Evolutionary conservation across 2,888 invertebrate genomes (phyloP).

Genomic region (Ophion costatus): DNA sequence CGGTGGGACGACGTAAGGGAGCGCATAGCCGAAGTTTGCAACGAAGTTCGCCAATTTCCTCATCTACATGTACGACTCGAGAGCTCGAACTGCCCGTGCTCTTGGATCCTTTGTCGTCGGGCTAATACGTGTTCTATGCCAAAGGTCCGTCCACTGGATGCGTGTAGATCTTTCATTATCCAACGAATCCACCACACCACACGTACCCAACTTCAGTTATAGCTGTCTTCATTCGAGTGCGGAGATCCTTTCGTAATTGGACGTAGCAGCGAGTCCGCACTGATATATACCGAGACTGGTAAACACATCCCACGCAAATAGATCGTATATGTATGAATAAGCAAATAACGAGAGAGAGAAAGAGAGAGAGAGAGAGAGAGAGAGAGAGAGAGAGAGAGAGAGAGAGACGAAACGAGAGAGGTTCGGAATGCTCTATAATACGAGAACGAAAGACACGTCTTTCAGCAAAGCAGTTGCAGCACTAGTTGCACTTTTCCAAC

Average conservation of each 20-base stretch:
- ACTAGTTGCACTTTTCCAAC: constrained; percentile 53
- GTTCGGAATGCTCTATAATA: constrained; percentile 2
- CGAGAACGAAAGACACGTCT: constrained; percentile 28
- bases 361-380: constrained; percentile 79
- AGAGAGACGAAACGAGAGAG: constrained; percentile 65
- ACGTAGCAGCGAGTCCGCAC: constrained; percentile 3
- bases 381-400: constrained; percentile 79
- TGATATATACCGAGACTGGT: constrained; percentile 13
- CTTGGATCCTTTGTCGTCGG: neutral
- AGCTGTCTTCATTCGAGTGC: constrained; percentile 1
- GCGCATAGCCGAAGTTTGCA: constrained; percentile 35
- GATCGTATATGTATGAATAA: constrained; percentile 66
- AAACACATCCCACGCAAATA: neutral
- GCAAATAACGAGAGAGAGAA: constrained; percentile 76
- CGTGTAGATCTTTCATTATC: constrained; percentile 32
- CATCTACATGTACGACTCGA: constrained; percentile 37
- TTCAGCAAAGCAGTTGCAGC: constrained; percentile 28
- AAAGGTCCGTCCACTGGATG: constrained; percentile 4
- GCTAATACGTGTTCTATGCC: constrained; percentile 19
- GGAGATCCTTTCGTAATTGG: constrained; percentile 27
- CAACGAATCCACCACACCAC: neutral
- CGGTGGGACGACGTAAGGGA: neutral
- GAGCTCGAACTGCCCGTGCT: constrained; percentile 19
- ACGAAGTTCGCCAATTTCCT: constrained; percentile 41
- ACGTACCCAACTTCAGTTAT: constrained; percentile 28